Evolutionary conservation across 2,113 vertebrate species (phyloP), one percentile per base, ranked within the genome.

Genomic region (Amphiprion percula): DNA sequence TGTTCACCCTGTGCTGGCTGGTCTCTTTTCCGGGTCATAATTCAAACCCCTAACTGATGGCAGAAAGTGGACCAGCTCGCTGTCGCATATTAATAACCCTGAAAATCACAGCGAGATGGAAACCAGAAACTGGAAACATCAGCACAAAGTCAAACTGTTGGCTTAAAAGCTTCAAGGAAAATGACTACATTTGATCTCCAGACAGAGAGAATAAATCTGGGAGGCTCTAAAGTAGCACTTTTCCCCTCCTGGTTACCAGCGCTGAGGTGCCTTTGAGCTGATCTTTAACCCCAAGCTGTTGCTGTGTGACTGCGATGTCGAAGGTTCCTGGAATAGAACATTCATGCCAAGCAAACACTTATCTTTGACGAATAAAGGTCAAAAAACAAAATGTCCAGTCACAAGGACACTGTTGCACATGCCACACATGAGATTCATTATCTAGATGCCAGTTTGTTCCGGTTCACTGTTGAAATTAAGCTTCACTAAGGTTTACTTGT

Each of bases 1-100:
- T 4, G 33, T 64, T 79, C 63, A 49, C 46, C 47, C 37, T 41
- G 63, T 28, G 24, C 44, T 30, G 14, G 54, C 4, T 26, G 26
- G 62, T 59, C 59, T 74, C 16, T 68, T 81, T 85, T 62, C 71
- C 77, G 83, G 82, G 87, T 87, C 77, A 76, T 33, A 33, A 84
- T 30, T 17, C 23, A 80, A 83, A 77, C 47, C 47, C 62, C 66
- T 53, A 53, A 82, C 7, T 17, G 39, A 39, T 24, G 49, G 50
- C 24, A 4, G 33, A 69, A 85, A 78, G 85, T 24, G 21, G 71
- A 85, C 10, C 6, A 55, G 56, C 39, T 73, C n/a, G 16, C 46
- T 26, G 50, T 54, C 49, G 70, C n/a, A 21, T 53, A 66, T 71
- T 75, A 72, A 67, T 73, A 58, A 58, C 24, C 21, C 12, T 41